phyloP scores from a whole-genome alignment of 2,113 vertebrate species.

The Mastomys coucha region DNA sequence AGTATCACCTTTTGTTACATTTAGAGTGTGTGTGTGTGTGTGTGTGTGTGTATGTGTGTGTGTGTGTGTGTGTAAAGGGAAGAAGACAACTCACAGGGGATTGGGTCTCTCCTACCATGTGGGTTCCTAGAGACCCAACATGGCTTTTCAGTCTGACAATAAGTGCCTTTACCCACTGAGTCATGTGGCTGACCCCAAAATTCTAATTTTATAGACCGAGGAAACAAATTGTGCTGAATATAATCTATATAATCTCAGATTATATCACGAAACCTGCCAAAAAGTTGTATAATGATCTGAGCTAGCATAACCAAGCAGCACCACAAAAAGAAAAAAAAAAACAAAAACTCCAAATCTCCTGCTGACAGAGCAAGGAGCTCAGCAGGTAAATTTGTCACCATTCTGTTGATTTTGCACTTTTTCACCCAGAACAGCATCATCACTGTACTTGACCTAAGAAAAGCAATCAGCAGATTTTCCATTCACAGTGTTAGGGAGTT shows the following conservation, averaged over 20 bases:
- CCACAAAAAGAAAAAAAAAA: constrained; percentile 63
- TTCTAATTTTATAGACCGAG: constrained; percentile 33
- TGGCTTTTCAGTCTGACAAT: too few species aligned
- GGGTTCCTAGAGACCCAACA: too few species aligned
- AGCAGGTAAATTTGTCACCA: constrained; percentile 65
- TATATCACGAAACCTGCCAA: constrained; percentile 56
- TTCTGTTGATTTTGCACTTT: constrained; percentile 73
- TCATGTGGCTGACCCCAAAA: neutral
- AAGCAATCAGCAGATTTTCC: constrained; percentile 58
- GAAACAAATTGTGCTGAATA: constrained; percentile 43
- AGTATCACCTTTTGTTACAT: constrained; percentile 1
- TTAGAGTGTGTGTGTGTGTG: neutral
- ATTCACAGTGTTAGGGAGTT: constrained; percentile 65
- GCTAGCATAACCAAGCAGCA: constrained; percentile 59
- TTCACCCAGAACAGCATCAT: constrained; percentile 35
- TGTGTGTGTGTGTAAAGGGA: too few species aligned
- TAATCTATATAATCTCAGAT: constrained; percentile 68
- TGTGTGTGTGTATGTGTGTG: neutral
- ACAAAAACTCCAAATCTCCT: constrained; percentile 49
- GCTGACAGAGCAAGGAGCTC: constrained; percentile 80
- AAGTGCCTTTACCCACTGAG: neutral
- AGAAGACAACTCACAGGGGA: neutral
- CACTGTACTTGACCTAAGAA: constrained; percentile 27
- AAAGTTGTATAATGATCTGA: constrained; percentile 72
- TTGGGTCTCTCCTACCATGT: neutral